Conservation (phyloP, 2,888 invertebrate species). For the Oscheius sp. region DNA sequence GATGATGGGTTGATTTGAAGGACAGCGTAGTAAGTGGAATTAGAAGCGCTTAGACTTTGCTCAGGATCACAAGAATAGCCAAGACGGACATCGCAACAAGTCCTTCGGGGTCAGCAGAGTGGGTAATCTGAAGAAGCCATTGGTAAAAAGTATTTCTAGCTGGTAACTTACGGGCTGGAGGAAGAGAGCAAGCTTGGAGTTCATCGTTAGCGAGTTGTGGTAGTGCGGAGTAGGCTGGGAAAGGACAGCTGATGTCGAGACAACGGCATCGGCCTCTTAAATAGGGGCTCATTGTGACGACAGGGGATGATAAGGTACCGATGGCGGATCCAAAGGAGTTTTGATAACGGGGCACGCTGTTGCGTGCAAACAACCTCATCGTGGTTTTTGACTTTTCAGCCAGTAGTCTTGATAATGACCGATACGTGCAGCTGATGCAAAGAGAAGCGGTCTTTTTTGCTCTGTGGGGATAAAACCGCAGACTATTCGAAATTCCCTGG, state of each 20-base stretch:
- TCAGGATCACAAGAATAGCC: slow-evolving; percentile 30
- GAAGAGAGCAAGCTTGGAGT: not conserved
- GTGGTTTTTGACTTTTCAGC: not conserved
- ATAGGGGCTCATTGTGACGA: slow-evolving; percentile 15
- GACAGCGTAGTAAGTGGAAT: no score
- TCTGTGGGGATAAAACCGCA: no score
- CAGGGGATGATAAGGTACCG: slow-evolving; percentile 3
- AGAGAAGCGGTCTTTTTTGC: no score
- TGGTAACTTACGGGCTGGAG: not conserved
- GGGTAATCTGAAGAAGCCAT: not conserved
- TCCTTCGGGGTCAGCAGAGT: slow-evolving; percentile 28
- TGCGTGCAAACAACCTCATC: not conserved
- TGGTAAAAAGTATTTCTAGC: not conserved
- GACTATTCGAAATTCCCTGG: no score
- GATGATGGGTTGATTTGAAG: no score
- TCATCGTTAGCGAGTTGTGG: not conserved
- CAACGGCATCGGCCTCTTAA: not conserved
- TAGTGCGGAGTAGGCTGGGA: not conserved
- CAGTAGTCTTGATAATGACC: no score
- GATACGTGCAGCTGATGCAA: no score
- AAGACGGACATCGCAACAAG: slow-evolving; percentile 22
- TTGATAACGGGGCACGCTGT: slow-evolving; percentile 17
- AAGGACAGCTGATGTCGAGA: not conserved
- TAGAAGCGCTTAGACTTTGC: slow-evolving; percentile 8
- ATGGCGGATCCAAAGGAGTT: slow-evolving; percentile 26